Evolutionary conservation across 2,797 vertebrate species (phyloP).

Genomic region (Melanotaenia nigrans): DNA sequence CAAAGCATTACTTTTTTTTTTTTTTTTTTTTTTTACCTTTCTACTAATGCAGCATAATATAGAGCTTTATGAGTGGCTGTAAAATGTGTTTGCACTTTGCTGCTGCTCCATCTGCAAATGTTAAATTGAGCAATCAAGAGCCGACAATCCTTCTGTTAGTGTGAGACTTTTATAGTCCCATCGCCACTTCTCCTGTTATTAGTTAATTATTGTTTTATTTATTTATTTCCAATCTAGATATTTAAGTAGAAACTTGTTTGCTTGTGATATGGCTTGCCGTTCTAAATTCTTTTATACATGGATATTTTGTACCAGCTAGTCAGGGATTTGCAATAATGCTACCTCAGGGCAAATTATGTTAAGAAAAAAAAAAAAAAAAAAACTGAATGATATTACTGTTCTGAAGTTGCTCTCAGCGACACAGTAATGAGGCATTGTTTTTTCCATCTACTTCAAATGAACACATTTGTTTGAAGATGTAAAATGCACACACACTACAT

Average conservation of each 20-base stretch:
- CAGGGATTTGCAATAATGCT: constrained; percentile 51
- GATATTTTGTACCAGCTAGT: constrained; percentile 42
- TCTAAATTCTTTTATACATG: constrained; percentile 38
- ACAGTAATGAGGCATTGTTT: constrained; percentile 37
- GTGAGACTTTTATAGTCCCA: constrained; percentile 60
- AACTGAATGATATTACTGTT: constrained; percentile 51
- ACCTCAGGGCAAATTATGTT: constrained; percentile 55
- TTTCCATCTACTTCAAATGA: constrained; percentile 48
- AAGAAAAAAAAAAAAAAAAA: constrained; percentile 10
- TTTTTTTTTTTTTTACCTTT: neutral
- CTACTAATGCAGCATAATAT: neutral
- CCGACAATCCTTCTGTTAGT: constrained; percentile 63
- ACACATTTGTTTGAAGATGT: constrained; percentile 40
- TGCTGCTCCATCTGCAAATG: constrained; percentile 45
- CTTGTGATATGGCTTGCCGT: constrained; percentile 42
- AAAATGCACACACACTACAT: constrained; percentile 30
- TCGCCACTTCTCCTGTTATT: constrained; percentile 52
- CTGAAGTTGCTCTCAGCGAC: constrained; percentile 38
- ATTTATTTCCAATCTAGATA: constrained; percentile 52
- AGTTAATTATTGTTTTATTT: constrained; percentile 65
- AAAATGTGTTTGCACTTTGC: constrained; percentile 24
- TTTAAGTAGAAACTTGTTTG: constrained; percentile 54
- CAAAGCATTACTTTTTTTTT: neutral
- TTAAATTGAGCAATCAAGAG: constrained; percentile 70
- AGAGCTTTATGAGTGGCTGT: constrained; percentile 2